phyloP scores from a whole-genome alignment of 2,113 vertebrate genomes.

The Raphicerus campestris region DNA sequence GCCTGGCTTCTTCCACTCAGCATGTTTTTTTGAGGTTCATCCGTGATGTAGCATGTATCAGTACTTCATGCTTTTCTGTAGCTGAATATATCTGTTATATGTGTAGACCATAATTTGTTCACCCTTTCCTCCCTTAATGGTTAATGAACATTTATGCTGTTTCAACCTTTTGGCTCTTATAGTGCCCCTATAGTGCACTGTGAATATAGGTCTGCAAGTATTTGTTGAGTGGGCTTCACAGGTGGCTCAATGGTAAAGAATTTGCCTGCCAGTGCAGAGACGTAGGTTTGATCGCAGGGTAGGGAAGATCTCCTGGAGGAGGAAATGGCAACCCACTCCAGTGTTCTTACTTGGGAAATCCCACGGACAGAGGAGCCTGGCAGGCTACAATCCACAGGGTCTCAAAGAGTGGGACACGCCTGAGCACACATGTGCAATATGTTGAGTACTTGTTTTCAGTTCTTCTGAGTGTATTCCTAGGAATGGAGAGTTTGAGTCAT shows the following conservation, averaged over 20 bases:
- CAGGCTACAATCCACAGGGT: not conserved
- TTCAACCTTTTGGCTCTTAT: not conserved
- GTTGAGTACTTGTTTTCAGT: not conserved
- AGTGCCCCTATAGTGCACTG: not conserved
- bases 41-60: not conserved
- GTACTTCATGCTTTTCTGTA: not conserved
- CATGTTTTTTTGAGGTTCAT: not conserved
- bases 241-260: not conserved
- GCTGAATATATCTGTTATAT: not conserved
- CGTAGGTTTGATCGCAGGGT: fast-evolving
- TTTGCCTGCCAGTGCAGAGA: not conserved
- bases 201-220: not conserved
- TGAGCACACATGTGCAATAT: not conserved
- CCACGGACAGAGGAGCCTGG: not conserved
- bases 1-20: not conserved
- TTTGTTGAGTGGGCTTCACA: not conserved
- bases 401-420: not conserved
- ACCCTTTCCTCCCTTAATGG: not conserved
- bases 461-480: not conserved
- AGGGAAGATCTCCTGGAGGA: not conserved
- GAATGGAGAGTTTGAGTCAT: not conserved
- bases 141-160: not conserved
- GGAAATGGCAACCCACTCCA: not conserved
- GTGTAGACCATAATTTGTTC: not conserved
- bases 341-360: not conserved